Evolutionary conservation across 2,113 vertebrate species (phyloP).

Genomic region (Axis porcinus): DNA sequence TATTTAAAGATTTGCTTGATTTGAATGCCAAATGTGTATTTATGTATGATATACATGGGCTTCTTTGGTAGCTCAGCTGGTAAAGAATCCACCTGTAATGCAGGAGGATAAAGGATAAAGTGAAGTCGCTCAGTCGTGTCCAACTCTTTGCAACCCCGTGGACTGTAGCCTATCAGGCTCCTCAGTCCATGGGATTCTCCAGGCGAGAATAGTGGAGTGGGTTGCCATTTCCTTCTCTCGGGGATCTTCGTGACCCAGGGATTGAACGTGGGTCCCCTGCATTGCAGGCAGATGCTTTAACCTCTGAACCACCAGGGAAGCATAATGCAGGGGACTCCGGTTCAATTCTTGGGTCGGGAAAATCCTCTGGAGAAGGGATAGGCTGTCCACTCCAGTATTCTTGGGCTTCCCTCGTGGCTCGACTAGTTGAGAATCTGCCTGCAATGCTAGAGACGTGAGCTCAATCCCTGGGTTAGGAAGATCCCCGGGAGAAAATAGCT

Average conservation of each 20-base stretch:
- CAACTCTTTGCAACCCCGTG: not conserved
- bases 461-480: not conserved
- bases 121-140: not conserved
- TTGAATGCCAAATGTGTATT: not conserved
- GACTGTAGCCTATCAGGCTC: not conserved
- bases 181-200: not conserved
- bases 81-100: not conserved
- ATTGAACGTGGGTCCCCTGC: accelerated
- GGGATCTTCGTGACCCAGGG: not conserved
- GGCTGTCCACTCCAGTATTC: not conserved
- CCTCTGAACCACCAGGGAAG: not conserved
- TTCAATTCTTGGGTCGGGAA: not conserved
- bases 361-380: not conserved
- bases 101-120: not conserved
- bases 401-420: not conserved
- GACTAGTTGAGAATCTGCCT: not conserved
- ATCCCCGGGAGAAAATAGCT: not conserved
- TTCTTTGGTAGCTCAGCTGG: not conserved
- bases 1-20: not conserved
- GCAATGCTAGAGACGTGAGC: not conserved
- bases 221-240: not conserved
- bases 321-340: not conserved
- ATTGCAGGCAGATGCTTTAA: not conserved
- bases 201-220: not conserved
- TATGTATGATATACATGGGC: not conserved